Evolutionary conservation across 2,797 vertebrate species (phyloP), one percentile per base, ranked within the genome.

Genomic region (Cossypha caffra): DNA sequence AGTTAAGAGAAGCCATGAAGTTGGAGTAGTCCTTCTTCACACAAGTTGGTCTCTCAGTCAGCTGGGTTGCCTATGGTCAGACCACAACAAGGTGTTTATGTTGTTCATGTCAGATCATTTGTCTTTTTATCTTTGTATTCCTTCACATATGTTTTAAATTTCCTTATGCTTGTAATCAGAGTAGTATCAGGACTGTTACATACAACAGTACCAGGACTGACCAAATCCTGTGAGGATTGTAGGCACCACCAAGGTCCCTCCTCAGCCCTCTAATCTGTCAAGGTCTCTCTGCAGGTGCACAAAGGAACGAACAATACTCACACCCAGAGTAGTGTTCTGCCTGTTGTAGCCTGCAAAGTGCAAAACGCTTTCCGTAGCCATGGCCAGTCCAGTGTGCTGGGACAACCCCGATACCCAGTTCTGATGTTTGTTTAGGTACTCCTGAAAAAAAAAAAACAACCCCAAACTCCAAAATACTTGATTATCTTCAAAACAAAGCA

Each of bases 11-110:
- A 18, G 99, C 99, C 99, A 99, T 99, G 98, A 99, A 99, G 97
- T 99, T 99, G 51, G 99, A 99, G 96, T 99, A 99, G 94, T 99
- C 99, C 94, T 99, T 99, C 98, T 99, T 99, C 84, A 99, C 99
- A 52, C 99, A 99, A 38, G 99, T 96, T 1, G 99, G 99, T 55
- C 99, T 98, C 96, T 99, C 99, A 0, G 98, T 99, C 72, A 99
- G 98, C 95, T 99, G 99, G n/a, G 98, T 99, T 69, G 98, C 98
- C 99, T 99, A 29, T 3, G 97, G 85, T 59, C 29, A 92, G 79
- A 96, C 3, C 68, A 88, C 5, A 62, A 5, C 48, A 1, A 77
- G 38, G 16, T 73, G 37, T 71, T 84, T 50, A 57, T 13, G 43
- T 8, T 28, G 35, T 10, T 82, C 37, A 19, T 5, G 69, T 19